A percentile compares a stretch with the other conserved stretches of the same genome.
Conservation (phyloP, 35 echinoderm and acorn worm species). For the Strongylocentrotus purpuratus region DNA sequence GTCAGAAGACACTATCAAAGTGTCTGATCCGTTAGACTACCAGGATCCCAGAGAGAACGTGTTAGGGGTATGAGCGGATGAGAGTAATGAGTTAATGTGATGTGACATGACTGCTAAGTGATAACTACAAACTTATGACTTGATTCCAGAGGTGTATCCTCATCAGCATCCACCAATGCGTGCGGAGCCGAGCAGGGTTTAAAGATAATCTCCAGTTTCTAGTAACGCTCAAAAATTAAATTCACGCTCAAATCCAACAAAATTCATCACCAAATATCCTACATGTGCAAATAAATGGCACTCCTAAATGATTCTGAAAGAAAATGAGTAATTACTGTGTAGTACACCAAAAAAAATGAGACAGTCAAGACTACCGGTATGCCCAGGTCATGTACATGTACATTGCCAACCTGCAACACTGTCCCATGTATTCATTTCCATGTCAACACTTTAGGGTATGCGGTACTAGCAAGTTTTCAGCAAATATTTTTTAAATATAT, state of each 20-base stretch:
- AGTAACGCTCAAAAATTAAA: not conserved
- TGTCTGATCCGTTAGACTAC: not conserved
- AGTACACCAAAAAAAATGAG: not conserved
- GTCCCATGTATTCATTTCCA: not conserved
- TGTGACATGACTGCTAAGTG: conserved; percentile 27
- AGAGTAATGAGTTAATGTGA: conserved; percentile 46
- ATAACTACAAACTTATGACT: not conserved
- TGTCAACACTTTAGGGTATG: not conserved
- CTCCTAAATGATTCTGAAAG: not conserved
- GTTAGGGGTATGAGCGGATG: not conserved
- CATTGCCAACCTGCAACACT: not conserved
- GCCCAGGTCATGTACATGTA: not conserved
- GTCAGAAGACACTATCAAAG: not conserved
- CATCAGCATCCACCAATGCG: not conserved
- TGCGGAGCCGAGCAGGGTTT: not conserved
- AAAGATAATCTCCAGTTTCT: not conserved
- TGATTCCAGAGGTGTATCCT: conserved; percentile 6
- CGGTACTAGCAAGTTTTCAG: not conserved
- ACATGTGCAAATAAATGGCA: not conserved
- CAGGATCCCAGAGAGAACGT: not conserved
- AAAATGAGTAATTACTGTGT: not conserved
- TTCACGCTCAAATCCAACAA: not conserved
- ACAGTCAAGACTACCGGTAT: not conserved
- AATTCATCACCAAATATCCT: not conserved
- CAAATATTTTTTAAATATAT: not conserved